phyloP scores from a whole-genome alignment of 2,888 invertebrate species.

The Monopis laevigella region DNA sequence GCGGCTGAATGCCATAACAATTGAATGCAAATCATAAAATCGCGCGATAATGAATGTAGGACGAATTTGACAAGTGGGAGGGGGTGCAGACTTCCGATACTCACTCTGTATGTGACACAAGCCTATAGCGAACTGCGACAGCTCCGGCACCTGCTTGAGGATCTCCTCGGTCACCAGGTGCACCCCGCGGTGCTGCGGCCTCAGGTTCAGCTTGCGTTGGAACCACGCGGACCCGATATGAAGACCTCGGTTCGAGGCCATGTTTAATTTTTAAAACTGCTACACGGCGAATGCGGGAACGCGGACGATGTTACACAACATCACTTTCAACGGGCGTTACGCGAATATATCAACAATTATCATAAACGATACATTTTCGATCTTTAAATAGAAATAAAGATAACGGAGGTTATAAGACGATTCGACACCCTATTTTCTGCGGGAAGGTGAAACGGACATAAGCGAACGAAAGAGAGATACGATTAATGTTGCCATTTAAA shows the following conservation, averaged over 20 bases:
- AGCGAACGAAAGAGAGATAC: constrained; percentile 55
- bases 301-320: constrained; percentile 65
- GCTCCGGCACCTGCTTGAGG: constrained; percentile 91
- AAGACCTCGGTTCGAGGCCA: constrained; percentile 91
- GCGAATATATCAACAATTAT: constrained; percentile 72
- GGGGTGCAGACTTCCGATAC: constrained; percentile 58
- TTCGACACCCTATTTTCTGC: constrained; percentile 70
- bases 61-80: constrained; percentile 43
- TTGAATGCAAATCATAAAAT: constrained; percentile 21
- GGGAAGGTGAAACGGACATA: constrained; percentile 62
- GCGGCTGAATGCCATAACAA: neutral
- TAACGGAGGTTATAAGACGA: constrained; percentile 65
- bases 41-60: constrained; percentile 31
- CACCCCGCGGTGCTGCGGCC: constrained; percentile 96
- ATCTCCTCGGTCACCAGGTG: constrained; percentile 98
- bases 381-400: constrained; percentile 63
- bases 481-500: constrained; percentile 38
- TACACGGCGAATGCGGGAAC: constrained; percentile 63
- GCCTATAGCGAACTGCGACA: constrained; percentile 94
- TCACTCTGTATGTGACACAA: constrained; percentile 97
- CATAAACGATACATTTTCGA: constrained; percentile 74
- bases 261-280: constrained; percentile 71
- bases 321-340: constrained; percentile 64
- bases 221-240: constrained; percentile 98
- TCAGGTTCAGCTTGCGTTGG: constrained; percentile 95